These are phyloP conservation scores for Hycleus phaleratus DNA, from an alignment of 1,140 invertebrate species.

Conservation along the genomic window DNA sequence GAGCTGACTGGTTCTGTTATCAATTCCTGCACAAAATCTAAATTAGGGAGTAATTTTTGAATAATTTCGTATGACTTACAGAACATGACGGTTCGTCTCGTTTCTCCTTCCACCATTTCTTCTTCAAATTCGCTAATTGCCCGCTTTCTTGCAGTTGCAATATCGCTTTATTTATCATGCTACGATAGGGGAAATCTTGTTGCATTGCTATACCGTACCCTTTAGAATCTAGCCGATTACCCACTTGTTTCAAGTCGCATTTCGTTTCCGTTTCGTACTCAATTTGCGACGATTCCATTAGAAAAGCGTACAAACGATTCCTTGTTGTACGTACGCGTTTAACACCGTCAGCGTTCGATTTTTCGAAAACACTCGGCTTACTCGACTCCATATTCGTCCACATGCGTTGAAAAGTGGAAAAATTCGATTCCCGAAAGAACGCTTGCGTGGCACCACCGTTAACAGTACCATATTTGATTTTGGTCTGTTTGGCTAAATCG, in stretches of 20 bases:
- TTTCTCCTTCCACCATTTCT: slow-evolving; percentile 77
- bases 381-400: slow-evolving; percentile 73
- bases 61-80: neutral
- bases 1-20: slow-evolving; percentile 7
- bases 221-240: slow-evolving; percentile 68
- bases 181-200: slow-evolving; percentile 61
- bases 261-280: slow-evolving; percentile 71
- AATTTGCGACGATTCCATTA: slow-evolving; percentile 80
- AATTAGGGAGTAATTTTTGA: neutral
- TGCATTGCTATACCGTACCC: slow-evolving; percentile 74
- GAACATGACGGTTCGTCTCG: slow-evolving; percentile 33
- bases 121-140: slow-evolving; percentile 66
- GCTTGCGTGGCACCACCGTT: slow-evolving; percentile 60
- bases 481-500: slow-evolving; percentile 80
- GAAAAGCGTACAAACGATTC: slow-evolving; percentile 61
- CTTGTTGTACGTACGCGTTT: slow-evolving; percentile 66
- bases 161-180: slow-evolving; percentile 64
- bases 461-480: slow-evolving; percentile 81
- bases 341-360: slow-evolving; percentile 75
- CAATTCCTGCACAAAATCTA: neutral
- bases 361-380: slow-evolving; percentile 73
- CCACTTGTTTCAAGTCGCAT: slow-evolving; percentile 70
- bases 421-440: slow-evolving; percentile 66
- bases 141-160: slow-evolving; percentile 76
- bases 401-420: slow-evolving; percentile 58